Conservation (phyloP, 64 coral and sea anemone species). For the Astreopora myriophthalma region DNA sequence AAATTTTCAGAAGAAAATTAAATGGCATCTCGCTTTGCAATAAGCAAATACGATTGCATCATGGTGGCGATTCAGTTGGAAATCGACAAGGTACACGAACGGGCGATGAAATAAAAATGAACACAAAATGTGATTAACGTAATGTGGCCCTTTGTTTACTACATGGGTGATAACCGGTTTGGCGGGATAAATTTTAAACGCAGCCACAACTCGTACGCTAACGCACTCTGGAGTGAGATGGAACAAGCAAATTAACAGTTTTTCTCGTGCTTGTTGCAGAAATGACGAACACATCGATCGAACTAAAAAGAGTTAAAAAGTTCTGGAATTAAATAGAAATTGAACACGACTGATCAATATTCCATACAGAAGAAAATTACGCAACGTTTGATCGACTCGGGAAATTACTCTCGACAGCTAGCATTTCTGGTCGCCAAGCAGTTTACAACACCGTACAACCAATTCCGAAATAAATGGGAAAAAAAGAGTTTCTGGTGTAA, state of each 20-base stretch:
- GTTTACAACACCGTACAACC: too few relatives aligned
- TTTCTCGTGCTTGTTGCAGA: neutral
- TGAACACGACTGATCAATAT: too few relatives aligned
- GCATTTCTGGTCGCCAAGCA: neutral
- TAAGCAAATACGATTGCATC: neutral
- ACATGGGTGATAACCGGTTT: conserved; percentile 9
- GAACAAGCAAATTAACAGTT: neutral
- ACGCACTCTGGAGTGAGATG: too few relatives aligned
- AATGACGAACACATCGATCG: neutral
- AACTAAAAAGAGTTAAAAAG: neutral
- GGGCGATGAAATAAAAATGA: neutral
- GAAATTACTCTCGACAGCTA: conserved; percentile 3
- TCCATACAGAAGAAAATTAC: neutral
- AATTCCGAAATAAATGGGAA: too few relatives aligned
- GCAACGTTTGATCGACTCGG: neutral
- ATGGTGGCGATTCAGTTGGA: neutral
- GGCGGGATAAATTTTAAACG: neutral
- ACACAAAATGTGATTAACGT: neutral
- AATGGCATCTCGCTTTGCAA: neutral
- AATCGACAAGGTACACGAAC: neutral
- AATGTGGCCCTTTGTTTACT: neutral
- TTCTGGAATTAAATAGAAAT: too few relatives aligned
- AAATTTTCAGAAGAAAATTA: too few relatives aligned
- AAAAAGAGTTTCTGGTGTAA: too few relatives aligned
- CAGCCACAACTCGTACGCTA: too few relatives aligned